A percentile compares a stretch with the other conserved stretches of the same genome.
These are phyloP conservation scores for Heliocidaris tuberculata DNA, from an alignment of 35 echinoderm and acorn worm genomes.

Conservation along the genomic window DNA sequence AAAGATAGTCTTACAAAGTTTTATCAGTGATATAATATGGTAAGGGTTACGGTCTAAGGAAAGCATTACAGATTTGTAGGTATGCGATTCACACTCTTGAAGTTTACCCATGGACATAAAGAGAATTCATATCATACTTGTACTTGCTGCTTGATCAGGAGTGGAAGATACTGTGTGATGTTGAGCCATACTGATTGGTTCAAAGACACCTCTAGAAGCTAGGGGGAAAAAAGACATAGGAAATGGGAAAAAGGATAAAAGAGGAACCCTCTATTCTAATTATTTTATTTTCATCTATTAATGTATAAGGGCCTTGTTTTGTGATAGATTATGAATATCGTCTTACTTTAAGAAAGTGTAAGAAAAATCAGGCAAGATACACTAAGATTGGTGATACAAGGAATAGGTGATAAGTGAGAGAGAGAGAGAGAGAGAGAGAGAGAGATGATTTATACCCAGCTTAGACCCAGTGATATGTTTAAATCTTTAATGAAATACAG, in stretches of 20 bases:
- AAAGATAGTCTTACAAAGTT: no score
- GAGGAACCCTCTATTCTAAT: background rate
- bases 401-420: background rate
- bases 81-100: no score
- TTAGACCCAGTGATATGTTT: no score
- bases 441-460: no score
- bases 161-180: slow-evolving; percentile 47
- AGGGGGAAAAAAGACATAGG: background rate
- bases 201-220: slow-evolving; percentile 48
- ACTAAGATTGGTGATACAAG: background rate
- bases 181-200: slow-evolving; percentile 63
- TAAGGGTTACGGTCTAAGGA: no score
- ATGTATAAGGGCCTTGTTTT: background rate
- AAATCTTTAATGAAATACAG: no score
- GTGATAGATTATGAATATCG: background rate
- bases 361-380: background rate
- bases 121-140: background rate
- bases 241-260: background rate
- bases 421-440: background rate
- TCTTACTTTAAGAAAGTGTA: background rate
- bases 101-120: no score
- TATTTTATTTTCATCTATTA: background rate
- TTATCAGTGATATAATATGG: no score
- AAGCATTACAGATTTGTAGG: no score
- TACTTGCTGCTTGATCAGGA: background rate